These are phyloP conservation scores for Scaptomyza caliginosa DNA, from an alignment of 2,888 invertebrate species.

Conservation along the genomic window DNA sequence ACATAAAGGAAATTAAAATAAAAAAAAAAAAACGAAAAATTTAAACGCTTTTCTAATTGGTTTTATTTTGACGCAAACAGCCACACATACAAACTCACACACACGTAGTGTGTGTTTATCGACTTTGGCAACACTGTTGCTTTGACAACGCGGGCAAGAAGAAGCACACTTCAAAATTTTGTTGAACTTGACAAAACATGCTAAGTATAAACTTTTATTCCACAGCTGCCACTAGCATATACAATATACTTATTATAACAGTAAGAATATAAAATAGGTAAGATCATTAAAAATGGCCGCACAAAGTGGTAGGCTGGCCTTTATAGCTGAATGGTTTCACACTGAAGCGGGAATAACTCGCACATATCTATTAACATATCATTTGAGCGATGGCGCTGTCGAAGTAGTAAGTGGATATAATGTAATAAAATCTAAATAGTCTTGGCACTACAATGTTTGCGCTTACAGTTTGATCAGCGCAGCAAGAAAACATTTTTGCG, in stretches of 20 bases:
- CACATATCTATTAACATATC: slow-evolving; percentile 91
- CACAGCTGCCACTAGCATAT: slow-evolving; percentile 1
- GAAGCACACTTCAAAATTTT: slow-evolving; percentile 48
- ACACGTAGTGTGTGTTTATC: slow-evolving; percentile 2
- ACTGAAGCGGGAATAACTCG: slow-evolving; percentile 89
- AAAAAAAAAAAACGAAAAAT: slow-evolving; percentile 41
- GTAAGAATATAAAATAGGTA: neutral
- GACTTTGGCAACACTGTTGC: slow-evolving; percentile 41
- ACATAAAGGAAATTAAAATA: slow-evolving; percentile 78
- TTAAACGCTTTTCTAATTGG: neutral
- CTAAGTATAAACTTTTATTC: slow-evolving; percentile 28
- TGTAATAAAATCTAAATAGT: too few species aligned
- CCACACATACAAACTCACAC: neutral
- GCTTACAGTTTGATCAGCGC: slow-evolving; percentile 87
- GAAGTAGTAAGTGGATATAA: slow-evolving; percentile 90
- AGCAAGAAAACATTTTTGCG: slow-evolving; percentile 87
- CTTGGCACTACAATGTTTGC: neutral
- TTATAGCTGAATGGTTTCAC: slow-evolving; percentile 95
- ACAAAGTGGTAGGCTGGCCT: slow-evolving; percentile 82
- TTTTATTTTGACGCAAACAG: neutral
- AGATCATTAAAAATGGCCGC: slow-evolving; percentile 27
- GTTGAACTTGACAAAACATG: slow-evolving; percentile 40
- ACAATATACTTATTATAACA: slow-evolving; percentile 11
- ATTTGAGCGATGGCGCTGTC: slow-evolving; percentile 90
- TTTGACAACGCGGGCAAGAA: slow-evolving; percentile 58